Evolutionary conservation across 2,113 vertebrate genomes (phyloP), one percentile per base, ranked within the genome.

Genomic region (Aphyosemion australe): DNA sequence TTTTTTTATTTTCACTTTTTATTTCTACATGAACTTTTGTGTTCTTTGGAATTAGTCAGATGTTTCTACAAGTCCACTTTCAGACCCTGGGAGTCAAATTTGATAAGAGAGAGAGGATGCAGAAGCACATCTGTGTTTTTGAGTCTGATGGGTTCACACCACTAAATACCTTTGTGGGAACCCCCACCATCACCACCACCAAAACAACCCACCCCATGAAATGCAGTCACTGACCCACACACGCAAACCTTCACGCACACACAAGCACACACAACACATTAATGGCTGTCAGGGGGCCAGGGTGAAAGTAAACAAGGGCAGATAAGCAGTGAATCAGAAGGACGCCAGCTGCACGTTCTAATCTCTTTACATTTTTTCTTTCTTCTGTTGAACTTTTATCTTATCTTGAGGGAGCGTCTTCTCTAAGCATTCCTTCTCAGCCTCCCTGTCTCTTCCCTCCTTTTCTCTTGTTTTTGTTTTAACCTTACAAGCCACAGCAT

Each of bases 381-480:
- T 90, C 84, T 91, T 91, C 90, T 87, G 87, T 89, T 89, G 83
- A 91, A 90, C 90, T 88, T 90, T 90, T 91, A 91, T 91, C 90
- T 91, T 90, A 91, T 91, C 89, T 85, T 57, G 12, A 12, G 72
- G 70, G 71, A 85, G 81, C 79, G 88, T 88, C 88, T 89, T 87
- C 84, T 88, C 81, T 79, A 67, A 76, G 87, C 79, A 88, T 91
- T 88, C 85, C 88, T 87, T 65, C 78, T 83, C 79, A 66, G 69
- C 63, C 82, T 80, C 84, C 68, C 78, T 69, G 61, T 84, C 76
- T 72, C 76, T 59, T 82, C 67, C 78, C 51, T 61, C 75, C 52
- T 81, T 68, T 74, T 42, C 45, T 45, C 75, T 79, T 81, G 79
- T 80, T 88, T 83, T 83, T 77, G 71, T 80, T 61, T 65, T 52